Evolutionary conservation across 1,140 invertebrate species (phyloP).

Genomic region (Diplogasteroides magnus): DNA sequence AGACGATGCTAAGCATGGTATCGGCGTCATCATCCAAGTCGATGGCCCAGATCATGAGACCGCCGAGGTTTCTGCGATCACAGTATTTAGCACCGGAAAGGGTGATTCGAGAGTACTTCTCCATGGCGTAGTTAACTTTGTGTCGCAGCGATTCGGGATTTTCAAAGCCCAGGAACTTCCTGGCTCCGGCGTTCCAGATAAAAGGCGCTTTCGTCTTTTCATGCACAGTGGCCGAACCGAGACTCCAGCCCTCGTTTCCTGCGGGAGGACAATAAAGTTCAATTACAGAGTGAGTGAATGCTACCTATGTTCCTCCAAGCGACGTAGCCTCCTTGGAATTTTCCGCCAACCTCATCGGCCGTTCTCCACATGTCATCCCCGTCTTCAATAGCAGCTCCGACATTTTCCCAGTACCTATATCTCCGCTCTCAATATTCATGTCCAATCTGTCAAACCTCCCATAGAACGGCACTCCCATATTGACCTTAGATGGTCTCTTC

Average conservation of each 20-base stretch:
- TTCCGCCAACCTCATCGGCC: constrained; percentile 24
- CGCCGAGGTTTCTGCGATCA: constrained; percentile 70
- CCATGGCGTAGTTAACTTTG: constrained; percentile 28
- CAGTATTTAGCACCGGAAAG: constrained; percentile 59
- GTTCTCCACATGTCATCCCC: constrained; percentile 47
- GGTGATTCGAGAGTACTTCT: not conserved
- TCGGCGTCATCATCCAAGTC: constrained; percentile 74
- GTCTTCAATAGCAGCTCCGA: constrained; percentile 40
- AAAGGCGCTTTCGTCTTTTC: constrained; percentile 32
- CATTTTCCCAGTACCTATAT: constrained; percentile 54
- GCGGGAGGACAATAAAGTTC: not conserved
- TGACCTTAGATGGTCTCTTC: constrained; percentile 33
- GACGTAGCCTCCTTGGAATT: constrained; percentile 41
- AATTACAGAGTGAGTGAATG: constrained; percentile 5
- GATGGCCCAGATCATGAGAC: constrained; percentile 75
- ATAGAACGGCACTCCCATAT: constrained; percentile 52
- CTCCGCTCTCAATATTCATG: too few relatives aligned
- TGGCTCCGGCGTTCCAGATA: constrained; percentile 22
- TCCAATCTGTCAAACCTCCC: too few relatives aligned
- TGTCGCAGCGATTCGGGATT: constrained; percentile 30
- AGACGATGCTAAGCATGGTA: constrained; percentile 33
- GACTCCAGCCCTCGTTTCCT: constrained; percentile 15
- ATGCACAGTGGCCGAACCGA: constrained; percentile 25
- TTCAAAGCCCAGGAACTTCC: constrained; percentile 38
- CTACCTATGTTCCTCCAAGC: constrained; percentile 33